Evolutionary conservation across 1,140 invertebrate genomes (phyloP), one percentile per base, ranked within the genome.

Genomic region (Berghia stephanieae): DNA sequence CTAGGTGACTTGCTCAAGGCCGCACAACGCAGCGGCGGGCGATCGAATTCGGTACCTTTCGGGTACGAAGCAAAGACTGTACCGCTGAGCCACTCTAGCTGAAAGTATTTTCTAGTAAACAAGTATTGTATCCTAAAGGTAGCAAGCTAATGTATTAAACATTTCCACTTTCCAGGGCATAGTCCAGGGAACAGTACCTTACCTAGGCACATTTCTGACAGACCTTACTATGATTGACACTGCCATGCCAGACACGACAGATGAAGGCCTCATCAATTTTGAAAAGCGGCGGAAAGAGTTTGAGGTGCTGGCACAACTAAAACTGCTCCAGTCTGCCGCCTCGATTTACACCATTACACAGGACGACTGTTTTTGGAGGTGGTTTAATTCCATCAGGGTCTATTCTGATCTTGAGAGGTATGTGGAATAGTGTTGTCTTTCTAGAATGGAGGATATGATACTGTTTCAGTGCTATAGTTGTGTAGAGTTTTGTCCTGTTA

Each of bases 151-250:
- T n/a, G n/a, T n/a, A n/a, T n/a, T n/a, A n/a, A n/a, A n/a, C n/a
- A n/a, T n/a, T n/a, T n/a, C n/a, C n/a, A n/a, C n/a, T n/a, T n/a
- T n/a, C n/a, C 84, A 90, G 89, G 86, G 86, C 21, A 87, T 88
- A 74, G 90, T 90, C 69, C 91, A 98, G 85, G 98, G 98, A 31
- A 99, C 98, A 1, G 98, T 99, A 86, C 98, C 98, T 5, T 99
- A 99, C 88, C 90, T 99, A 76, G 98, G 98, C 24, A 99, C 97
- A 10, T 99, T 99, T 89, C 91, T 99, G 44, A 99, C 98, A 0
- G 98, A 99, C 89, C 91, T 99, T 43, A 99, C 96, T 2, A 99
- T 99, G 96, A 97, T 99, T 85, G 97, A 99, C 89, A 96, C 97
- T 24, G 98, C 97, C 24, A 96, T 97, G 83, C 95, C 95, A 0